Conservation (phyloP, 2,888 invertebrate species). For the Cataglyphis cursor region DNA sequence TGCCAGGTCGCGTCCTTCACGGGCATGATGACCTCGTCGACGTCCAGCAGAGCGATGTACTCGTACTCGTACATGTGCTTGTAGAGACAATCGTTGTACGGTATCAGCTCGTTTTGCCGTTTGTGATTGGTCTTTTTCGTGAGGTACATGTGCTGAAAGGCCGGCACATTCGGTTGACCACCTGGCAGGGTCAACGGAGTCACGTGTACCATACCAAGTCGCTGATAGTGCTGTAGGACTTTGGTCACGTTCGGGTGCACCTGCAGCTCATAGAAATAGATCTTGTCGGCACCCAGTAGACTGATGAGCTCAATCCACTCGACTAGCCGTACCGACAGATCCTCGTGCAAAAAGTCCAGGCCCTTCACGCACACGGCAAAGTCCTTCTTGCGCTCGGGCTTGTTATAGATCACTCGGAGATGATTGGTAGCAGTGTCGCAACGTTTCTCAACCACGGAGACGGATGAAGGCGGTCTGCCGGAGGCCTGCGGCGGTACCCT, state of each 20-base stretch:
- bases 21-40: conserved; percentile 98
- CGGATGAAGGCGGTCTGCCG: conserved; percentile 92
- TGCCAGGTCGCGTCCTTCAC: conserved; percentile 92
- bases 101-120: conserved; percentile 97
- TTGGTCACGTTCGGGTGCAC: conserved; percentile 97
- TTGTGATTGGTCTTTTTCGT: conserved; percentile 97
- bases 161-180: conserved; percentile 95
- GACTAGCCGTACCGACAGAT: conserved; percentile 94
- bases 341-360: conserved; percentile 96
- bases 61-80: conserved; percentile 96
- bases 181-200: conserved; percentile 95
- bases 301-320: conserved; percentile 97
- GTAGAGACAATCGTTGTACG: conserved; percentile 98
- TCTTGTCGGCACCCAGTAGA: conserved; percentile 95
- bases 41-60: conserved; percentile 96
- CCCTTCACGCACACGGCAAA: conserved; percentile 98
- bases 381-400: conserved; percentile 91
- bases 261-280: conserved; percentile 95
- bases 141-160: conserved; percentile 95
- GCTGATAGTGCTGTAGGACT: conserved; percentile 90
- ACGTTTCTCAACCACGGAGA: conserved; percentile 94
- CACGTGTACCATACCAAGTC: conserved; percentile 91
- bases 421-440: conserved; percentile 96
- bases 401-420: conserved; percentile 93
- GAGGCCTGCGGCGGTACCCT: conserved; percentile 93